Conservation (phyloP, 2,797 vertebrate genomes). For the Natrix natrix region DNA sequence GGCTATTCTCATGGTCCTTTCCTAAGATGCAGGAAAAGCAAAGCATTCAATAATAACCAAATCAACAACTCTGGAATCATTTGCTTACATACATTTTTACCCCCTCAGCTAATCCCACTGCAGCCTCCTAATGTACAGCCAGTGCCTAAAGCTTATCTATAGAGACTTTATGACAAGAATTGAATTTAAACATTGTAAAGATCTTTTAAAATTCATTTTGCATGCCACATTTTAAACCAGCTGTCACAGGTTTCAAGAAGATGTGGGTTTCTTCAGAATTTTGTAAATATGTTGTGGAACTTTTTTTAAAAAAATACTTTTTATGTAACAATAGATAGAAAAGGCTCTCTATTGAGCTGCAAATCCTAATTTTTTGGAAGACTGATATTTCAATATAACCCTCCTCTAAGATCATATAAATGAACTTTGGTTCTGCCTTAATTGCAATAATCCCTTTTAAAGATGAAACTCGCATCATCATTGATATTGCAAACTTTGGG, state of each 20-base stretch:
- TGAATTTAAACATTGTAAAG: not conserved
- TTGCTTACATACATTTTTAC: not conserved
- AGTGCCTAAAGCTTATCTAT: not conserved
- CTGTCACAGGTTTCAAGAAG: not conserved
- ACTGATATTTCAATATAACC: not conserved
- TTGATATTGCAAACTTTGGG: not conserved
- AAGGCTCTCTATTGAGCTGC: not conserved
- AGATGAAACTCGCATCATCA: not conserved
- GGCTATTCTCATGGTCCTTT: not conserved
- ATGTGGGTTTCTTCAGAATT: not conserved
- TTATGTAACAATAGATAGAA: not conserved
- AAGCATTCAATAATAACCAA: not conserved
- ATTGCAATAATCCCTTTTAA: not conserved
- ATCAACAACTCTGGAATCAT: not conserved
- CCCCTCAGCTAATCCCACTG: not conserved
- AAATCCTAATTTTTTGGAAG: not conserved
- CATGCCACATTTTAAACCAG: not conserved
- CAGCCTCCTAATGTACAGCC: not conserved
- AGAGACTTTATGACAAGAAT: not conserved
- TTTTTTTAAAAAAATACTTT: not conserved
- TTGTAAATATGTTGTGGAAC: not conserved
- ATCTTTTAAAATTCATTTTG: not conserved
- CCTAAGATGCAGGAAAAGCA: not conserved
- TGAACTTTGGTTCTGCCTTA: not conserved
- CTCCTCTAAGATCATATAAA: not conserved